Conservation (phyloP, 2,888 invertebrate genomes). For the Brassicogethes aeneus region DNA sequence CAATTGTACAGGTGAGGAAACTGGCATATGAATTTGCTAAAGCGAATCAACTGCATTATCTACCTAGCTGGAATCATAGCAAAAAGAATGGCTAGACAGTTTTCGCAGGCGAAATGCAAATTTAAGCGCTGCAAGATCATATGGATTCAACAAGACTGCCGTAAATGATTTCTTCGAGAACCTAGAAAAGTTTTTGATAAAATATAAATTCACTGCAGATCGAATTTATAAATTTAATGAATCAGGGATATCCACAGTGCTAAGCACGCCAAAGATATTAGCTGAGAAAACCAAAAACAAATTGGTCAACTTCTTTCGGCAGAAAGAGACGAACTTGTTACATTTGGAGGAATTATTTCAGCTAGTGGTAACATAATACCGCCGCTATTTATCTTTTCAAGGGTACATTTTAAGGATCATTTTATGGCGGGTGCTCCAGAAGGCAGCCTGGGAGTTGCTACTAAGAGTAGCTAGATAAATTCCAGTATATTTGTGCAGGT, state of each 20-base stretch:
- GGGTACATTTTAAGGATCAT: slow-evolving; percentile 7
- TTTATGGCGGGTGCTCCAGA: slow-evolving; percentile 10
- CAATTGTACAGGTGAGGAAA: slow-evolving; percentile 14
- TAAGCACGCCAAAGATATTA: slow-evolving; percentile 1
- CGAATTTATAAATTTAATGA: slow-evolving; percentile 5
- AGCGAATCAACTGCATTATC: slow-evolving; percentile 7
- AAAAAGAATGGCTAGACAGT: slow-evolving; percentile 15
- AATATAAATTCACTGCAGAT: slow-evolving; percentile 5
- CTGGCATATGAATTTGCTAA: slow-evolving; percentile 19
- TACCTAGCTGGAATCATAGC: slow-evolving; percentile 12
- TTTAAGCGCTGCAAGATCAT: slow-evolving; percentile 14
- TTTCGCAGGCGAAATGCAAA: slow-evolving; percentile 2
- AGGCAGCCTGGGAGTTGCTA: slow-evolving; percentile 7
- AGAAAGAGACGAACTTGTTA: slow-evolving; percentile 15
- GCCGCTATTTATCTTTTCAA: slow-evolving; percentile 9
- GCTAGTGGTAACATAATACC: slow-evolving; percentile 15
- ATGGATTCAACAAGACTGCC: slow-evolving; percentile 6
- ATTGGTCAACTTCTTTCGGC: slow-evolving; percentile 12
- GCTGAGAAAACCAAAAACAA: slow-evolving; percentile 8
- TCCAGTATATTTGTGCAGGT: slow-evolving; percentile 8
- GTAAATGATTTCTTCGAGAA: slow-evolving; percentile 8
- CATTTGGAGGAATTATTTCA: slow-evolving; percentile 16
- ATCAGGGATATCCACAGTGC: slow-evolving; percentile 3
- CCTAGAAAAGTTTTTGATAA: slow-evolving; percentile 2
- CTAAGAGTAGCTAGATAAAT: slow-evolving; percentile 12